Evolutionary conservation across 1,140 invertebrate species (phyloP).

Genomic region (Drosophila sucinea): DNA sequence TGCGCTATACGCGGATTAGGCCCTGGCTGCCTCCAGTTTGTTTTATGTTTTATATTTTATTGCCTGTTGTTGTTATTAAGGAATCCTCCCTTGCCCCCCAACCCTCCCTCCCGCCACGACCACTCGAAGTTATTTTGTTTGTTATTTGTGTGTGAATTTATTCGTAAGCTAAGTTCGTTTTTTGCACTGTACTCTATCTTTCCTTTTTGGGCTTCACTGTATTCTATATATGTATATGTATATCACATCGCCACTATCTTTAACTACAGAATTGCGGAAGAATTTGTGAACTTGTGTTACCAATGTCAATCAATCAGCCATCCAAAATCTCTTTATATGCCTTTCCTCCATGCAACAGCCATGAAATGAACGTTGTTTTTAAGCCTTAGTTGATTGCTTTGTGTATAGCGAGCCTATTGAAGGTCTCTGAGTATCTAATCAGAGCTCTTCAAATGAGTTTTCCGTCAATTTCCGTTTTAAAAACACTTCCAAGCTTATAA

Average conservation of each 20-base stretch:
- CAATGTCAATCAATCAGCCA: background rate
- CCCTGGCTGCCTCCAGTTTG: conserved; percentile 62
- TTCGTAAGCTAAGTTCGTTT: conserved; percentile 62
- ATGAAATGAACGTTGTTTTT: background rate
- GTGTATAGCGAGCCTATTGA: background rate
- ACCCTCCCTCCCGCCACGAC: conserved; percentile 19
- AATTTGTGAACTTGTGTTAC: background rate
- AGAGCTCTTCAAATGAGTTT: background rate
- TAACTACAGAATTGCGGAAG: background rate
- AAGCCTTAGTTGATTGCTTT: background rate
- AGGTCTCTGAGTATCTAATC: background rate
- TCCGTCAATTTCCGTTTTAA: background rate
- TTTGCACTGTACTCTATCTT: conserved; percentile 57
- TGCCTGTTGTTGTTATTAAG: conserved; percentile 75
- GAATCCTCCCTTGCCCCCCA: background rate
- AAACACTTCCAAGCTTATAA: too few species aligned
- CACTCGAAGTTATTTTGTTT: conserved; percentile 64
- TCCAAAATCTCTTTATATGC: too few species aligned
- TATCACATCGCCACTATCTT: conserved; percentile 15
- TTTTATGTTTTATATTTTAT: conserved; percentile 59
- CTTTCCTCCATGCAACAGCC: too few species aligned
- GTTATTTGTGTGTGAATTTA: conserved; percentile 64
- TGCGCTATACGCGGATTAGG: conserved; percentile 34
- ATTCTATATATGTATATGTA: conserved; percentile 42
- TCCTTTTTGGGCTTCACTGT: conserved; percentile 56